Conservation (phyloP, 2,797 vertebrate genomes). For the Coranthus polyacanthus region DNA sequence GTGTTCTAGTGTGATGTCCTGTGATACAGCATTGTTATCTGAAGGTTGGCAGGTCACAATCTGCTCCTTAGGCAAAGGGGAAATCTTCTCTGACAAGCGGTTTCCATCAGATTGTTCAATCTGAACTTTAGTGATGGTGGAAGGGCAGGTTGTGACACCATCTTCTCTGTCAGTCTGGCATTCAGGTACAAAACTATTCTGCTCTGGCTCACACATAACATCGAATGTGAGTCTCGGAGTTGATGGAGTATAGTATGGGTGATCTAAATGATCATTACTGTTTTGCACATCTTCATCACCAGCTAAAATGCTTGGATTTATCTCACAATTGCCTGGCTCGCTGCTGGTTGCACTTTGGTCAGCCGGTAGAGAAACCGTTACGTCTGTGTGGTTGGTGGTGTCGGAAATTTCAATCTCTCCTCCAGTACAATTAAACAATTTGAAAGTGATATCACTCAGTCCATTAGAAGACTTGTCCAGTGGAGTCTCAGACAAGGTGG, state of each 20-base stretch:
- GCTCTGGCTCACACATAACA: slow-evolving; percentile 13
- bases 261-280: slow-evolving; percentile 46
- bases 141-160: slow-evolving; percentile 3
- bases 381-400: slow-evolving; percentile 23
- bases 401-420: slow-evolving; percentile 69
- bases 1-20: slow-evolving; percentile 5
- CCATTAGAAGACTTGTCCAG: slow-evolving; percentile 14
- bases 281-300: slow-evolving; percentile 32
- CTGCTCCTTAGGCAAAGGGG: slow-evolving; percentile 21
- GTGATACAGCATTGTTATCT: background rate
- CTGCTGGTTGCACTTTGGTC: slow-evolving; percentile 3
- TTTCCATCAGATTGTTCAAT: slow-evolving; percentile 24
- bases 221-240: slow-evolving; percentile 1
- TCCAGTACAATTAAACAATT: slow-evolving; percentile 71
- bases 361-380: slow-evolving; percentile 46
- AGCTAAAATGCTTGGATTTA: slow-evolving; percentile 35
- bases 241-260: slow-evolving; percentile 54
- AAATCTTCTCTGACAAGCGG: slow-evolving; percentile 23
- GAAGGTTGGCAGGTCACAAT: background rate
- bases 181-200: background rate
- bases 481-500: slow-evolving; percentile 14
- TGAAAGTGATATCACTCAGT: slow-evolving; percentile 60
- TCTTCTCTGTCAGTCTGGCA: slow-evolving; percentile 1
- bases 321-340: background rate
- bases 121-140: slow-evolving; percentile 17